Conservation (phyloP, 2,113 vertebrate genomes). For the Gasterosteus aculeatus region DNA sequence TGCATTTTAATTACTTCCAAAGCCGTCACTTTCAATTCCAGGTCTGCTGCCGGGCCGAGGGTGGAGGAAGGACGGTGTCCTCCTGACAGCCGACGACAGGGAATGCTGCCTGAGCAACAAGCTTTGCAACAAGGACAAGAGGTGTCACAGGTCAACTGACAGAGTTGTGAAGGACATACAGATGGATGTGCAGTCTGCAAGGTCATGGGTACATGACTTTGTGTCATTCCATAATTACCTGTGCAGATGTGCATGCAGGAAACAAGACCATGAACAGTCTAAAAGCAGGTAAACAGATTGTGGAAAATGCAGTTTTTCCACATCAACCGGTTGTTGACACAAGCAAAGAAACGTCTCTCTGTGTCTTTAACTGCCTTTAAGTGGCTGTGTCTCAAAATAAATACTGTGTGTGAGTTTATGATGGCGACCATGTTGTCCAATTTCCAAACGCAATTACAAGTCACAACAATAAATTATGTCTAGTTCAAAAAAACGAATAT, state of each 20-base stretch:
- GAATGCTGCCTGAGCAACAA: conserved; percentile 39
- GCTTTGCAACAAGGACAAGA: conserved; percentile 55
- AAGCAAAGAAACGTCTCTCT: conserved; percentile 16
- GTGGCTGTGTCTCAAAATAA: not conserved
- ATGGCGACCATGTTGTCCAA: not conserved
- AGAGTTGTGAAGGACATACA: conserved; percentile 52
- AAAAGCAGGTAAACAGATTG: conserved; percentile 16
- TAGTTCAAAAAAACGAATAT: not conserved
- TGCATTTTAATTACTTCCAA: conserved; percentile 78
- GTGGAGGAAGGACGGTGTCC: conserved; percentile 14
- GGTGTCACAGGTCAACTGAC: conserved; percentile 50
- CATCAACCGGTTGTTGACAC: conserved; percentile 20
- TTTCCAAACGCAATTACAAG: not conserved
- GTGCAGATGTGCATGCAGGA: not conserved
- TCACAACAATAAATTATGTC: not conserved
- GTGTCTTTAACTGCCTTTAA: not conserved
- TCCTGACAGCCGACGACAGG: conserved; percentile 22
- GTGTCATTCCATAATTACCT: conserved; percentile 42
- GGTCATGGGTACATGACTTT: conserved; percentile 37
- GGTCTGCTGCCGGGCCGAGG: conserved; percentile 2
- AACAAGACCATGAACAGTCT: not conserved
- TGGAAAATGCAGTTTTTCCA: conserved; percentile 11
- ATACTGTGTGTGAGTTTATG: not conserved
- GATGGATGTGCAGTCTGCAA: conserved; percentile 47
- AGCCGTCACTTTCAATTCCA: conserved; percentile 62